These are phyloP conservation scores for Sander vitreus DNA, from an alignment of 2,113 vertebrate genomes.

Conservation along the genomic window DNA sequence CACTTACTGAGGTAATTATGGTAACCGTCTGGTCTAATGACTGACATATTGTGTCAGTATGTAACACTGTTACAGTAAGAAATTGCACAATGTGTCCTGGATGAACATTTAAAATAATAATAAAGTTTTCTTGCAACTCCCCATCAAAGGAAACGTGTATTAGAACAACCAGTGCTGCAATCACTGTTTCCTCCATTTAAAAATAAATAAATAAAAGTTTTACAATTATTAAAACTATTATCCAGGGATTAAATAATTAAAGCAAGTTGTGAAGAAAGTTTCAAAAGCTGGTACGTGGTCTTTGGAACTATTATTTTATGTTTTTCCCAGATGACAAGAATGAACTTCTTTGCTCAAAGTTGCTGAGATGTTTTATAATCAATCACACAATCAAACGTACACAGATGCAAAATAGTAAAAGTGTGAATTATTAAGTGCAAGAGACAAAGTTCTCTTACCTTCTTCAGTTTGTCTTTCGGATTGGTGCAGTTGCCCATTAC, in stretches of 20 bases:
- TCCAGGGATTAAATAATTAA: neutral
- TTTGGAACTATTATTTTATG: neutral
- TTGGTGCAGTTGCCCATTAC: slow-evolving; percentile 85
- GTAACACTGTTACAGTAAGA: neutral
- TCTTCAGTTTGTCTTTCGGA: slow-evolving; percentile 73
- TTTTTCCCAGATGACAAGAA: neutral
- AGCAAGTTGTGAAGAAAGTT: neutral
- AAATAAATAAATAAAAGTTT: neutral
- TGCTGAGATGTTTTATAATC: neutral
- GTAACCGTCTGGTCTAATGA: slow-evolving; percentile 7
- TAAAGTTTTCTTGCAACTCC: neutral
- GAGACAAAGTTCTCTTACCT: slow-evolving; percentile 74
- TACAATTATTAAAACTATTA: neutral
- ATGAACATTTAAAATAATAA: neutral
- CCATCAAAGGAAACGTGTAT: neutral
- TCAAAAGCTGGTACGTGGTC: neutral
- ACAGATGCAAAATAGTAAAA: neutral
- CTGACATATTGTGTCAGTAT: neutral
- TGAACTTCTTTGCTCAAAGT: neutral
- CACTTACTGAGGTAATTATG: slow-evolving; percentile 17
- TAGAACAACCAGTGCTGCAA: neutral
- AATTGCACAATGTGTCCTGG: neutral
- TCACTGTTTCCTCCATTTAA: neutral
- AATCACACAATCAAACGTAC: neutral
- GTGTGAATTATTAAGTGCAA: neutral